Evolutionary conservation across 2,797 vertebrate genomes (phyloP), one percentile per base, ranked within the genome.

Genomic region (Miichthys miiuy): DNA sequence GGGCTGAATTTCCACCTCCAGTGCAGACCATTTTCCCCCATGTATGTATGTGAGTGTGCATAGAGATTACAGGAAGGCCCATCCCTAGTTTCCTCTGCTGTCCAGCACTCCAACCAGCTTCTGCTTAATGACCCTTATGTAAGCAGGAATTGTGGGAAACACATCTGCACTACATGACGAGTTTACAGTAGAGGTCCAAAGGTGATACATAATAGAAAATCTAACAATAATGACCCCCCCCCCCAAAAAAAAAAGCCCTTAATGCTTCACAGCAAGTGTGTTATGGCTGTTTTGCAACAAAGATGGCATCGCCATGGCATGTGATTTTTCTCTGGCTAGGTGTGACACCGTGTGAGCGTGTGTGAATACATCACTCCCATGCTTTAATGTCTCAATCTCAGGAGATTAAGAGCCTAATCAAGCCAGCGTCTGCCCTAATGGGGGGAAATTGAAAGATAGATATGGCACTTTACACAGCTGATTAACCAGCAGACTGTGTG

Each of bases 371-470:
- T 91, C 89, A 93, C 78, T 88, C 70, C 72, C 81, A 69, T 75
- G 68, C 84, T 88, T 89, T 91, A 93, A 92, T 94, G 91, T 94
- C 91, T 95, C 90, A 94, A 94, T 95, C 92, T 95, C 94, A 93
- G 93, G 95, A 97, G 97, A 98, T 97, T 97, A 97, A 97, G 94
- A 94, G 95, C 95, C 96, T 97, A 97, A 98, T 98, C 96, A 97
- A 97, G 97, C 97, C 96, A 95, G 95, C 95, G 95, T 96, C 96
- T 96, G 94, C 94, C 94, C 95, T 97, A 97, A 98, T 98, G 96
- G 96, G 94, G 94, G 96, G 96, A 96, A 97, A 97, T 96, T 97
- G 96, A 97, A 96, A 97, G 96, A 97, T 96, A 96, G 96, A 97
- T 97, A 97, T 96, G 95, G 94, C 94, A 96, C 95, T 97, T 96